Conservation (phyloP, 2,888 invertebrate species). For the Axea sp. region DNA sequence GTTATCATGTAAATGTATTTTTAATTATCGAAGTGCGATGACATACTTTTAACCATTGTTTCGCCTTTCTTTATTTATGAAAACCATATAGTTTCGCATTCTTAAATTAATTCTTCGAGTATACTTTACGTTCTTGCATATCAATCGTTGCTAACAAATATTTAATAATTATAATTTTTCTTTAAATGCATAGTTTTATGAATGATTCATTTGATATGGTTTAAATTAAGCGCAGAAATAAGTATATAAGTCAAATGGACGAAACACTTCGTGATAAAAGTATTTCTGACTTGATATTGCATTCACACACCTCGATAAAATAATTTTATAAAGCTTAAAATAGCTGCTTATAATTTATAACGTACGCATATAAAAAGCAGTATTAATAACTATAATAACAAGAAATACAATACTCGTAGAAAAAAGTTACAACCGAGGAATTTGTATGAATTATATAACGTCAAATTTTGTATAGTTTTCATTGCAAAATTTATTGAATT, state of each 20-base stretch:
- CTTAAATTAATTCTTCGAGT: no score
- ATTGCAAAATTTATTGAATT: no score
- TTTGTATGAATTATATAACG: no score
- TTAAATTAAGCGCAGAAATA: no score
- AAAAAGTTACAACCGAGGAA: background rate
- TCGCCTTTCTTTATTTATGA: slow-evolving; percentile 4
- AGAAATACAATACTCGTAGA: slow-evolving; percentile 9
- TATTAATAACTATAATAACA: slow-evolving; percentile 24
- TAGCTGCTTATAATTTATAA: slow-evolving; percentile 41
- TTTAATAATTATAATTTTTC: background rate
- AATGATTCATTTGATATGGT: no score
- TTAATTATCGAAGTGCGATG: slow-evolving; percentile 65
- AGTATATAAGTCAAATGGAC: no score
- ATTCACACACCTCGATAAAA: slow-evolving; percentile 31
- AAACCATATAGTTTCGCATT: no score
- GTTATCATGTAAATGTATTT: slow-evolving; percentile 72
- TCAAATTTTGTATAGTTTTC: no score
- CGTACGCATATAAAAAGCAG: slow-evolving; percentile 29
- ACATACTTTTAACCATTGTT: slow-evolving; percentile 35
- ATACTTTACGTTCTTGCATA: no score
- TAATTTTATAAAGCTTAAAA: slow-evolving; percentile 46
- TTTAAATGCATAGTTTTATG: no score
- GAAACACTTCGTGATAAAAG: no score
- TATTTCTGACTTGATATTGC: background rate
- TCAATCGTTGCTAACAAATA: background rate